Evolutionary conservation across 2,888 invertebrate species (phyloP).

Genomic region (Argyresthia albistria): DNA sequence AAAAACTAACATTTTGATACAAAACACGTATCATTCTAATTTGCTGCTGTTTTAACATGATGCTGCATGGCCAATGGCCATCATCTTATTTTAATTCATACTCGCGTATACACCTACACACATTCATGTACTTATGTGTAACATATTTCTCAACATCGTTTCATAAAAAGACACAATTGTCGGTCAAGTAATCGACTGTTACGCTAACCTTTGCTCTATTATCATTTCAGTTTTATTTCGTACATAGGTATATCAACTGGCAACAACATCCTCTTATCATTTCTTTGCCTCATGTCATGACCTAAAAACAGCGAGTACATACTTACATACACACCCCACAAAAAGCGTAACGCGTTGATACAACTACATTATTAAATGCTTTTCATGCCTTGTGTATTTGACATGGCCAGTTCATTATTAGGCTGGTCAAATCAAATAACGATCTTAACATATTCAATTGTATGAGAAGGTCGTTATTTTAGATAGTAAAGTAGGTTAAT

Average conservation of each 20-base stretch:
- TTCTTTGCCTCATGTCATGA: constrained; percentile 1
- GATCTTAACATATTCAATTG: no score
- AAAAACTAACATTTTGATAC: no score
- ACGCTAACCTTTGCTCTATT: constrained; percentile 66
- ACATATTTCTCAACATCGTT: not conserved
- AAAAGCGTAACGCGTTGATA: no score
- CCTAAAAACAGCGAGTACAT: not conserved
- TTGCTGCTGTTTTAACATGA: not conserved
- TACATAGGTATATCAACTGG: constrained; percentile 2
- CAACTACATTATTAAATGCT: no score
- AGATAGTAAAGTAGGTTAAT: no score
- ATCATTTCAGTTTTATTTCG: constrained; percentile 45
- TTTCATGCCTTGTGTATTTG: no score
- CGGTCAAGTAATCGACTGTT: constrained; percentile 4
- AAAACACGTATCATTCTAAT: not conserved
- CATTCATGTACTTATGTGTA: not conserved
- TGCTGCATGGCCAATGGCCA: not conserved
- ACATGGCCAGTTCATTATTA: no score
- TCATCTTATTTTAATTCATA: not conserved
- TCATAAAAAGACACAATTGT: not conserved
- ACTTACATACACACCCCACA: no score
- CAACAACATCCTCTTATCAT: constrained; percentile 2
- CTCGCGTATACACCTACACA: not conserved
- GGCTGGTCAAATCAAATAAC: no score
- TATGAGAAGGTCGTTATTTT: no score